phyloP scores from a whole-genome alignment of 2,113 vertebrate species.

The Lophius piscatorius region DNA sequence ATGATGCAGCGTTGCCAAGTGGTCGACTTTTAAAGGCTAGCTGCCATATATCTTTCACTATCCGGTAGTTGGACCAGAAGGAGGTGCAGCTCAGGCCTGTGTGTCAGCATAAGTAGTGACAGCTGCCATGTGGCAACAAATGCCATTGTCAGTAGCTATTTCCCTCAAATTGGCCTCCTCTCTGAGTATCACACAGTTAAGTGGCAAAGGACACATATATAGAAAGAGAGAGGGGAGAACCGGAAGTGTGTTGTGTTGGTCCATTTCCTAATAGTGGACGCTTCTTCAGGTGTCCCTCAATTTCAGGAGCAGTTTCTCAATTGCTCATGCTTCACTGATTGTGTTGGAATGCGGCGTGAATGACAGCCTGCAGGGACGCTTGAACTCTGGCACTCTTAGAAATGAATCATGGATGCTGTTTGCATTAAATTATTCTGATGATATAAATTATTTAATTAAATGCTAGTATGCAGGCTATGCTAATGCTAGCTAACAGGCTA shows the following conservation, averaged over 20 bases:
- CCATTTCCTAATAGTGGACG: constrained; percentile 17
- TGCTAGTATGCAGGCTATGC: too few species aligned
- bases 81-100: constrained; percentile 31
- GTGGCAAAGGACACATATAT: constrained; percentile 15
- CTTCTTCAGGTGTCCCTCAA: background rate
- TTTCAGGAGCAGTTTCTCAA: too few species aligned
- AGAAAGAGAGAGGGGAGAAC: constrained; percentile 3
- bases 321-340: too few species aligned
- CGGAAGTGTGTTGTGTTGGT: constrained; percentile 5
- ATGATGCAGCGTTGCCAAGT: constrained; percentile 71
- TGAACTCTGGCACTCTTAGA: too few species aligned
- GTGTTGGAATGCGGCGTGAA: too few species aligned
- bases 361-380: too few species aligned
- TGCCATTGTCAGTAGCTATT: constrained; percentile 52
- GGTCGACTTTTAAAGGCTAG: constrained; percentile 66
- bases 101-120: constrained; percentile 64
- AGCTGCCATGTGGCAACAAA: constrained; percentile 62
- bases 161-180: constrained; percentile 52
- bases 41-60: constrained; percentile 53
- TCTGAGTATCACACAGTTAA: constrained; percentile 28
- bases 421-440: too few species aligned
- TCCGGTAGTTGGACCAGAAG: background rate
- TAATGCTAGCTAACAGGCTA: too few species aligned
- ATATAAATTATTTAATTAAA: too few species aligned
- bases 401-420: too few species aligned